Evolutionary conservation across 2,113 vertebrate genomes (phyloP), one percentile per base, ranked within the genome.

Genomic region (Montifringilla adamsi): DNA sequence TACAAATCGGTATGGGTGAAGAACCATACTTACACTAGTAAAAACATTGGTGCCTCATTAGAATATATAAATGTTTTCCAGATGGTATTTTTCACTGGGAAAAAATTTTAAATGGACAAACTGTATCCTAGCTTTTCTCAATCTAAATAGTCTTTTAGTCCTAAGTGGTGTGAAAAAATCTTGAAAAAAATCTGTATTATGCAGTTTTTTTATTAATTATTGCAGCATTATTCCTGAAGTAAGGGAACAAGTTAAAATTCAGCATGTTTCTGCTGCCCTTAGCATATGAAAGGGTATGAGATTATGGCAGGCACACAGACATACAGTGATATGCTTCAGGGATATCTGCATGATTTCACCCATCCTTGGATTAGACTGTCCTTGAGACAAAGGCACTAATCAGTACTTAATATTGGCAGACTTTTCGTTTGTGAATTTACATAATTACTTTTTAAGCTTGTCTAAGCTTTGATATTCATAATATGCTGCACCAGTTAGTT

Each of bases 1-100:
- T 19, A 43, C 28, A 47, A 78, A 86, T 28, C 0, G 0, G 28
- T 58, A 28, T 1, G 3, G 14, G 1, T 64, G 46, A 74, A 56
- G 22, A 31, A 31, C 19, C 19, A 23, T 18, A 39, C 9, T 28
- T 60, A 76, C 9, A 33, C 6, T 28, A 73, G 13, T 41, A 33
- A 88, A 64, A 77, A 27, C 7, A 33, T 1, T 14, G 4, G 5
- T 58, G 24, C 22, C 15, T 70, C 56, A 16, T 27, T 44, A 62
- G 87, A 2, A 5, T 33, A 44, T 13, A 49, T 11, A 43, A 53
- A 53, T 46, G 4, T 41, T 22, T 44, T 19, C 13, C 60, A 60
- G 20, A 39, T 33, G 21, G 11, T 10, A 49, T 31, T 58, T 69
- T 68, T 77, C 8, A 70, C 2, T 9, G 6, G 4, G 24, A 69